Percentiles rank a stretch among this genome's conserved stretches.
These are phyloP conservation scores for Carollia perspicillata DNA, from an alignment of 2,113 vertebrate species.

Conservation along the genomic window DNA sequence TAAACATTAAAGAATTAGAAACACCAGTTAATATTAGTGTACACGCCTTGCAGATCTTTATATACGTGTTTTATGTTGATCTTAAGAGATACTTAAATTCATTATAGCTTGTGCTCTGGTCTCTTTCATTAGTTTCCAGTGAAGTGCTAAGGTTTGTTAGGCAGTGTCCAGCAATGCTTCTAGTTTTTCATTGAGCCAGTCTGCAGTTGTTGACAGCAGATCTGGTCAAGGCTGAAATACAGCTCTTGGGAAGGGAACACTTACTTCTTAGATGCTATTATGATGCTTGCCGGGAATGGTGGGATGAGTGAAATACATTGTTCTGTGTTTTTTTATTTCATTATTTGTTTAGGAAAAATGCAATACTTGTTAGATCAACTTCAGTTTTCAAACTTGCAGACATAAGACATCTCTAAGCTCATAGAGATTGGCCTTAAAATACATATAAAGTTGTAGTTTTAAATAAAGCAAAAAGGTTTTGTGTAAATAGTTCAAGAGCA, in stretches of 20 bases:
- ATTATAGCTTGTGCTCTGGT: neutral
- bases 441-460: neutral
- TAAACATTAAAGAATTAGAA: conserved; percentile 21
- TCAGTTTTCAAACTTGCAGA: neutral
- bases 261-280: neutral
- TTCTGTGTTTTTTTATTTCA: neutral
- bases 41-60: neutral
- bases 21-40: neutral
- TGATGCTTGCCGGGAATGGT: neutral
- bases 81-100: neutral
- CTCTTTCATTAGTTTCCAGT: neutral
- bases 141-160: neutral
- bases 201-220: neutral
- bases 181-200: neutral
- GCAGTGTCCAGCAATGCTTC: neutral
- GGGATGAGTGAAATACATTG: neutral
- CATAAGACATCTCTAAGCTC: neutral
- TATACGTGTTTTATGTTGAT: neutral
- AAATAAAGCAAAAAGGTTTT: neutral
- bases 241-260: neutral
- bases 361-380: neutral
- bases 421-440: conserved; percentile 14
- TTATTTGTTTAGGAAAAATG: neutral
- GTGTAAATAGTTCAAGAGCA: neutral
- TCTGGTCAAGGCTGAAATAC: neutral